A percentile compares a stretch with the other conserved stretches of the same genome.
Conservation (phyloP, 2,113 vertebrate species). For the Dromaius novaehollandiae region DNA sequence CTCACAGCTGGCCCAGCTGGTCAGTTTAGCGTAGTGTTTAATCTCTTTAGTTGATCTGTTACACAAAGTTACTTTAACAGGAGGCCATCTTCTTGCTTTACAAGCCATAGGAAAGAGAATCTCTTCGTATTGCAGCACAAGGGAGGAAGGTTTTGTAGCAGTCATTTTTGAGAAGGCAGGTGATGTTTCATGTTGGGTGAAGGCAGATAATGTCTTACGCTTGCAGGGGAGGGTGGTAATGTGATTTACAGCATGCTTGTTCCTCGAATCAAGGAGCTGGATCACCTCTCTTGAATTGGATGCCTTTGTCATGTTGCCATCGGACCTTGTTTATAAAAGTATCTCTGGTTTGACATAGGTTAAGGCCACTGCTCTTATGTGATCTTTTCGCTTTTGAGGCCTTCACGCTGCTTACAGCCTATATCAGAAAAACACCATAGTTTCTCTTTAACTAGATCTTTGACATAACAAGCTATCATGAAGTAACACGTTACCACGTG, state of each 20-base stretch:
- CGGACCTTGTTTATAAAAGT: background rate
- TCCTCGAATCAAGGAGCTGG: background rate
- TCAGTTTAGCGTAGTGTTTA: background rate
- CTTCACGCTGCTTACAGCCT: conserved; percentile 11
- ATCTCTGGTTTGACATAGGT: conserved; percentile 9
- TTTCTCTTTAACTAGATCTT: conserved; percentile 60
- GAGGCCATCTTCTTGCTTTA: background rate
- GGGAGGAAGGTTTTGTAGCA: background rate
- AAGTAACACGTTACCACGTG: conserved; percentile 1
- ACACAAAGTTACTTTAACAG: background rate
- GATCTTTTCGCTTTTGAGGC: background rate
- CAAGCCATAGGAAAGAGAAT: background rate
- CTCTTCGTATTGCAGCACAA: background rate
- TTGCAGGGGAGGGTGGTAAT: background rate
- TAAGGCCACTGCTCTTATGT: background rate
- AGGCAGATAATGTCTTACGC: background rate
- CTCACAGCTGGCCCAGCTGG: background rate
- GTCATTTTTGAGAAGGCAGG: background rate
- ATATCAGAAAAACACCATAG: background rate
- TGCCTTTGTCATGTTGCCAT: conserved; percentile 1
- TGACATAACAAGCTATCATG: conserved; percentile 25
- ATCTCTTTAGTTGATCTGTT: background rate
- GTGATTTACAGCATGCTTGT: background rate
- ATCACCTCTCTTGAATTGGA: background rate
- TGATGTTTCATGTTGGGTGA: background rate